Base-by-base conservation (phyloP, 2,888 invertebrate species). In the Eustalomyia histrio region DNA sequence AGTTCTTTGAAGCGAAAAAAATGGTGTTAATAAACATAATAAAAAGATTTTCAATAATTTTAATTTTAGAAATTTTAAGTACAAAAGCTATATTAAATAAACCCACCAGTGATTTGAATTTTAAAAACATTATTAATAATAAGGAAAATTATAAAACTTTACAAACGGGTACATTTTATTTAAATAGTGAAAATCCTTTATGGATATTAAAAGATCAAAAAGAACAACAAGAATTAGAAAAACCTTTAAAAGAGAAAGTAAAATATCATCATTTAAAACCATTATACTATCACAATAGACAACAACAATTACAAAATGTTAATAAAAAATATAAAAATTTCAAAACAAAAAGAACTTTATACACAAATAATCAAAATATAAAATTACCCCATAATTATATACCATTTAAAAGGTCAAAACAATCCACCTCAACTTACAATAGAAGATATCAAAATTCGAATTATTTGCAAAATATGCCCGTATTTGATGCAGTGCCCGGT, bases 161-260 rank as follows among this genome's bases (percentile, higher is more conserved):
- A 39, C 55, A 69, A 69, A 61, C 55, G 2, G 78, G 69, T 5
- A 60, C 65, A 1, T 43, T 71, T 67, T 88, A 87, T 65, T 57
- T 89, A 63, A 84, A 85, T 47, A 80, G 79, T 0, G 83, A 87
- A 50, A 86, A 86, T 0, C 90, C 90, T 2, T 82, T 89, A 0
- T 89, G 89, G 89, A 87, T 89, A 76, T 84, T 89, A 12, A 86
- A 89, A 47, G 89, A 89, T 57, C 85, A 85, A 63, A 84, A 17
- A 55, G 10, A 16, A n/a, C 16, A 18, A 39, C 8, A n/a, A n/a
- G 50, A 55, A n/a, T 12, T 18, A 2, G 43, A 64, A n/a, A 75
- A 50, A n/a, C 12, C 68, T 10, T 9, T 47, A 1, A 50, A 53
- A 33, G 65, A 67, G 33, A 50, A 43, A 52, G 4, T n/a, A 2